Evolutionary conservation across 2,888 invertebrate genomes (phyloP).

Genomic region (Drosophila paracracens): DNA sequence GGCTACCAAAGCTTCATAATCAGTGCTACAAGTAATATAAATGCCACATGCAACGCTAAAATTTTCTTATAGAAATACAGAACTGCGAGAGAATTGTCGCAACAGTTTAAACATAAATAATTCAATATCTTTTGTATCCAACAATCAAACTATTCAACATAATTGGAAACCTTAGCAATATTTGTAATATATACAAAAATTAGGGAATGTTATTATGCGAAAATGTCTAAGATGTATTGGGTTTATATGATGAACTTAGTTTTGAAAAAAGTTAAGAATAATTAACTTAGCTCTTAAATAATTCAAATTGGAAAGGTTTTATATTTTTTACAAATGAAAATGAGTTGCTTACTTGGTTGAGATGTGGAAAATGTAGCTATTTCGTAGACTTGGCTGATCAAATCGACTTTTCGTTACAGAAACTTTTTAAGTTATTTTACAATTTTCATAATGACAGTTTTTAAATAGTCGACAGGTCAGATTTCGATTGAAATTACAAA

Average conservation of each 20-base stretch:
- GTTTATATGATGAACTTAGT: not conserved
- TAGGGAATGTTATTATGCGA: not conserved
- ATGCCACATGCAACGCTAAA: not conserved
- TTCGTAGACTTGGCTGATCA: not conserved
- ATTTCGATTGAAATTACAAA: constrained; percentile 41
- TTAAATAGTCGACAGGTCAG: constrained; percentile 56
- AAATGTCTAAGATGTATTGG: not conserved
- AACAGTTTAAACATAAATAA: not conserved
- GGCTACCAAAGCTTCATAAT: no score
- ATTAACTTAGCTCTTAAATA: not conserved
- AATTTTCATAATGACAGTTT: constrained; percentile 51
- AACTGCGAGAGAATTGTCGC: no score
- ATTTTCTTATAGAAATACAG: not conserved
- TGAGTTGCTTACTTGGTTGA: not conserved
- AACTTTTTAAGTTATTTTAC: constrained; percentile 1
- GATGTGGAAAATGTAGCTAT: not conserved
- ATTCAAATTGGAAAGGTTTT: not conserved
- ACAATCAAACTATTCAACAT: not conserved
- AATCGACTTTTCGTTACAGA: not conserved
- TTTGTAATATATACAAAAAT: not conserved
- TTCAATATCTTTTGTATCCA: no score
- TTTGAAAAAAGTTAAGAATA: not conserved
- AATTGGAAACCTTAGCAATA: not conserved
- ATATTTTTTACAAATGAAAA: not conserved
- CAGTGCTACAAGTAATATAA: not conserved